These are phyloP conservation scores for Gymnobelideus leadbeateri DNA, from an alignment of 2,113 vertebrate genomes.

Conservation along the genomic window DNA sequence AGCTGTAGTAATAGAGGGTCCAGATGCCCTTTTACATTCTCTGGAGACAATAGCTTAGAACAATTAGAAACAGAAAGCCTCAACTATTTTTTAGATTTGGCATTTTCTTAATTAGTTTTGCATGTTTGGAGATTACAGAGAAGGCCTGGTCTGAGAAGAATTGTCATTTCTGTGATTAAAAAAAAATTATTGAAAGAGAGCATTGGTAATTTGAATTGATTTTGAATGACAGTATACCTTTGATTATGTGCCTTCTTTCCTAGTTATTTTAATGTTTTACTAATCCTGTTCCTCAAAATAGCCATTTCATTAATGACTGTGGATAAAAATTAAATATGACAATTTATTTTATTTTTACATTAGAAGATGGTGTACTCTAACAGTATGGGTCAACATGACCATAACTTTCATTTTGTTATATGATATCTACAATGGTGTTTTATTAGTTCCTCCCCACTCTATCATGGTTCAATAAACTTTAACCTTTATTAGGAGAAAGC, in stretches of 20 bases:
- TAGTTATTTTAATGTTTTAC: conserved; percentile 82
- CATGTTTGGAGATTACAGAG: conserved; percentile 71
- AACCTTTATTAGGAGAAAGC: conserved; percentile 72
- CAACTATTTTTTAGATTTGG: conserved; percentile 58
- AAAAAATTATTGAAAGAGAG: conserved; percentile 77
- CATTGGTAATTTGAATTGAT: conserved; percentile 70
- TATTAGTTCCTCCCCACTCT: conserved; percentile 79
- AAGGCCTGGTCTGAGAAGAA: conserved; percentile 71
- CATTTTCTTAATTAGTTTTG: conserved; percentile 73
- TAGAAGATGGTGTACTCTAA: conserved; percentile 82
- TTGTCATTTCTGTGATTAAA: conserved; percentile 81
- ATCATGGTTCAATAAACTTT: conserved; percentile 66
- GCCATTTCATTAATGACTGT: conserved; percentile 78
- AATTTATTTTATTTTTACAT: conserved; percentile 85
- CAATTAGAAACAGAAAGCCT: conserved; percentile 50
- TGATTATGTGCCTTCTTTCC: conserved; percentile 80
- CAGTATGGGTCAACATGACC: conserved; percentile 83
- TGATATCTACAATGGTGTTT: conserved; percentile 78
- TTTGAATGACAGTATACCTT: conserved; percentile 78
- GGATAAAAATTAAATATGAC: conserved; percentile 82
- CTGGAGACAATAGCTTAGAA: conserved; percentile 23
- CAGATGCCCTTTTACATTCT: conserved; percentile 55
- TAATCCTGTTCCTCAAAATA: conserved; percentile 83
- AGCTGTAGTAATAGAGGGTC: neutral
- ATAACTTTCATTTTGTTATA: conserved; percentile 81